These are phyloP conservation scores for Coracopsis vasa DNA, from an alignment of 2,113 vertebrate species.

Conservation along the genomic window DNA sequence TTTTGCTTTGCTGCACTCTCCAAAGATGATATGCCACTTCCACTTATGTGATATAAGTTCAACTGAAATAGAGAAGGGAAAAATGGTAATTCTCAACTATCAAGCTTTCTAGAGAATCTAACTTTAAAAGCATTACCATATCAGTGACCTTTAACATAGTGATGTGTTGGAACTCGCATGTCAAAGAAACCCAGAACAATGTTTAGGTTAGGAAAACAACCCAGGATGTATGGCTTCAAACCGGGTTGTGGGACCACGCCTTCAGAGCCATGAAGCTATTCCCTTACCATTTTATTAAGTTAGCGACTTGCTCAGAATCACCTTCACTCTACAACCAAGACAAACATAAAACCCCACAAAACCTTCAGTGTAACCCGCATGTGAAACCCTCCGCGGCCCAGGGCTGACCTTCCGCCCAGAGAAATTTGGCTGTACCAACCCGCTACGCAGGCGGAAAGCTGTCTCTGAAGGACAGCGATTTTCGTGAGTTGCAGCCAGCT, in stretches of 20 bases:
- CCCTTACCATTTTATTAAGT: background rate
- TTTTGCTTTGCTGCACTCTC: background rate
- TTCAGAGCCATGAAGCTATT: background rate
- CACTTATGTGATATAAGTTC: rapidly evolving
- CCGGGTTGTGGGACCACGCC: rapidly evolving
- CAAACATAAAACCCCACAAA: rapidly evolving
- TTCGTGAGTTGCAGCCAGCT: background rate
- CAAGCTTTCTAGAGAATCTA: background rate
- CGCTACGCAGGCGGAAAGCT: background rate
- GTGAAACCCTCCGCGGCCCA: background rate
- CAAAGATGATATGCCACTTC: rapidly evolving
- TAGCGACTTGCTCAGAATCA: background rate
- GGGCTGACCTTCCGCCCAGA: too few relatives aligned
- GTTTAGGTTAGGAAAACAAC: background rate
- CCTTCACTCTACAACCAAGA: too few relatives aligned
- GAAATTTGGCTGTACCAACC: rapidly evolving
- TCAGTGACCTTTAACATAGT: background rate
- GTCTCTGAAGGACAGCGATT: too few relatives aligned
- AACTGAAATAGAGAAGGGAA: background rate
- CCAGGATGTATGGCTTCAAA: background rate
- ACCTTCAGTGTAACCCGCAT: rapidly evolving
- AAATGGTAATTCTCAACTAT: background rate
- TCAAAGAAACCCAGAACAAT: background rate
- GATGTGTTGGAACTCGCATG: rapidly evolving
- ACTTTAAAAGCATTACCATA: background rate